Evolutionary conservation across 2,797 vertebrate genomes (phyloP), one percentile per base, ranked within the genome.

Genomic region (Chaetophractus vellerosus): DNA sequence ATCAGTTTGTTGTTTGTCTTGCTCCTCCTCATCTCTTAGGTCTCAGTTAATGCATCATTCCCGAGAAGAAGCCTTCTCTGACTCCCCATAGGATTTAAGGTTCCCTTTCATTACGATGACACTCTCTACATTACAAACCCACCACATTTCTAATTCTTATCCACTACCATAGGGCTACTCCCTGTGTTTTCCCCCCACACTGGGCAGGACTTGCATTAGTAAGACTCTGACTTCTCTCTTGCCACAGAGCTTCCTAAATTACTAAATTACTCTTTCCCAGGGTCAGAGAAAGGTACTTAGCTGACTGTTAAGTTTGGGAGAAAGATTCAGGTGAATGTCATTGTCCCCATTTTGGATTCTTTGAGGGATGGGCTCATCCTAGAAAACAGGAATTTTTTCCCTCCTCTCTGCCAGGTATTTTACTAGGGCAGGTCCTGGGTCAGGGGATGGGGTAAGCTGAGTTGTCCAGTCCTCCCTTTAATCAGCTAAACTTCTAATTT

Each of bases 191-290:
- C 52, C 50, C 14, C 16, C 12, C 50, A 52, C 50, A 52, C 12
- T 7, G 4, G 24, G 9, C 1, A 52, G 19, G 0, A 31, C 9
- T 64, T 89, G 12, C 2, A 2, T 72, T 7, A 72, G 8, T 31
- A 68, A 33, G 10, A 66, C 18, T 31, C 14, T 21, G 33, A 2
- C 16, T 57, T 85, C n/a, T 80, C 16, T 83, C 7, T 64, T 23
- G 1, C 0, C 6, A 15, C 52, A 55, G 52, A n/a, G 1, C 3
- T 0, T 31, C 0, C 2, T 24, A 1, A 15, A 3, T 45, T 48
- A 12, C 2, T 24, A 1, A 15, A 3, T 45, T 48, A 12, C 26
- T 72, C 0, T 87, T 16, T 41, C 61, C 8, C 9, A 82, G 9
- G 24, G 12, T 0, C 52, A 88, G 41, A 31, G 14, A 36, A 55